These are phyloP conservation scores for Micronisus gabar DNA, from an alignment of 2,113 vertebrate genomes.

Conservation along the genomic window DNA sequence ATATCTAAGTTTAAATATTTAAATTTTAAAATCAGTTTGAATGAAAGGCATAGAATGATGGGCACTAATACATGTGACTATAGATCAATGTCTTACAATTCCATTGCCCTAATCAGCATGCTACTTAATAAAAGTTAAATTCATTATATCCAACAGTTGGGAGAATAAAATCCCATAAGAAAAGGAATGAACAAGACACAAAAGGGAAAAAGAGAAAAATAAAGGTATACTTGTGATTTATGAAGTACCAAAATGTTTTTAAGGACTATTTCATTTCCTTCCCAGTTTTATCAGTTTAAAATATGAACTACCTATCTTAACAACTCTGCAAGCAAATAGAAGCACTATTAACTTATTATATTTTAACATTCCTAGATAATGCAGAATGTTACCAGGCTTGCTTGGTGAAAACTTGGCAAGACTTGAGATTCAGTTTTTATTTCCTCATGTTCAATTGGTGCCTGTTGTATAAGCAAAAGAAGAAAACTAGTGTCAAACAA, in stretches of 20 bases:
- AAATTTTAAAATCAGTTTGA: background rate
- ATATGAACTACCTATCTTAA: conserved; percentile 43
- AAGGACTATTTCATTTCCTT: conserved; percentile 9
- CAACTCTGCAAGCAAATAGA: conserved; percentile 44
- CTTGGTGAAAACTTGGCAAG: conserved; percentile 2
- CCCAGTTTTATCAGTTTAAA: conserved; percentile 40
- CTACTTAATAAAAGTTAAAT: background rate
- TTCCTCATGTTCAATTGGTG: background rate
- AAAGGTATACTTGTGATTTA: background rate
- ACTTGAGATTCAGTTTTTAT: background rate
- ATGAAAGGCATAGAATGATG: background rate
- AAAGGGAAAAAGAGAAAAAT: background rate
- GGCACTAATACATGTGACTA: background rate
- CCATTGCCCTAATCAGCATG: background rate
- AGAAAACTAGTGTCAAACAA: background rate
- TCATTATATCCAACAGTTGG: background rate
- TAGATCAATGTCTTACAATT: background rate
- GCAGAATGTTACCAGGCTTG: conserved; percentile 33
- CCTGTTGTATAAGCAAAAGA: background rate
- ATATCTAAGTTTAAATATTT: background rate
- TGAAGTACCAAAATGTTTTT: conserved; percentile 9
- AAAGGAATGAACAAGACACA: background rate
- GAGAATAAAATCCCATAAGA: background rate
- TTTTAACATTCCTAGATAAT: conserved; percentile 56
- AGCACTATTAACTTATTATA: conserved; percentile 35